phyloP scores from a whole-genome alignment of 2,113 vertebrate genomes.

The Triplophysa rosa region DNA sequence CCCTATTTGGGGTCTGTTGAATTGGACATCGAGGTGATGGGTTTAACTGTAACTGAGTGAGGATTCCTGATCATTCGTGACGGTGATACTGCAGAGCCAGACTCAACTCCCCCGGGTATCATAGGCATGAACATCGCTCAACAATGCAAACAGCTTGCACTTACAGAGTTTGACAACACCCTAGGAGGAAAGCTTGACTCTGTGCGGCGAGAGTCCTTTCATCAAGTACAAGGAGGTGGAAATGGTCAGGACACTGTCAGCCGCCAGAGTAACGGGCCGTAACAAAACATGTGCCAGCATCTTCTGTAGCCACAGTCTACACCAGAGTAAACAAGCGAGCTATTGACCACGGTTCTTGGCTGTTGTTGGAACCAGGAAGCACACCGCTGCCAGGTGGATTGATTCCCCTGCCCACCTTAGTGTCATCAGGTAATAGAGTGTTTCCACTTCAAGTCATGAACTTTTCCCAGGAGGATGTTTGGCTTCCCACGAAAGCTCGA shows the following conservation, averaged over 20 bases:
- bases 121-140: slow-evolving; percentile 37
- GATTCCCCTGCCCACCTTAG: too few species aligned
- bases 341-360: background rate
- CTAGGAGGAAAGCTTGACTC: background rate
- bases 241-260: background rate
- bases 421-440: too few species aligned
- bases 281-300: slow-evolving; percentile 15
- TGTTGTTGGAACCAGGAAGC: background rate
- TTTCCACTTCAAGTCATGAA: too few species aligned
- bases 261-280: slow-evolving; percentile 14
- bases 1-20: too few species aligned
- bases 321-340: background rate
- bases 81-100: background rate
- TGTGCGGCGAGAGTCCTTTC: background rate
- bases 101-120: slow-evolving; percentile 2
- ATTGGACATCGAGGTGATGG: too few species aligned
- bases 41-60: too few species aligned
- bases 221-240: background rate
- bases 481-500: too few species aligned
- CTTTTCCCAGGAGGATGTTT: too few species aligned
- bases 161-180: background rate
- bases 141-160: slow-evolving; percentile 24
- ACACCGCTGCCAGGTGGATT: too few species aligned
- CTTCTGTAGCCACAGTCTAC: slow-evolving; percentile 9
- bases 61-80: too few species aligned